Evolutionary conservation across 2,113 vertebrate genomes (phyloP).

Genomic region (Vicugna pacos): DNA sequence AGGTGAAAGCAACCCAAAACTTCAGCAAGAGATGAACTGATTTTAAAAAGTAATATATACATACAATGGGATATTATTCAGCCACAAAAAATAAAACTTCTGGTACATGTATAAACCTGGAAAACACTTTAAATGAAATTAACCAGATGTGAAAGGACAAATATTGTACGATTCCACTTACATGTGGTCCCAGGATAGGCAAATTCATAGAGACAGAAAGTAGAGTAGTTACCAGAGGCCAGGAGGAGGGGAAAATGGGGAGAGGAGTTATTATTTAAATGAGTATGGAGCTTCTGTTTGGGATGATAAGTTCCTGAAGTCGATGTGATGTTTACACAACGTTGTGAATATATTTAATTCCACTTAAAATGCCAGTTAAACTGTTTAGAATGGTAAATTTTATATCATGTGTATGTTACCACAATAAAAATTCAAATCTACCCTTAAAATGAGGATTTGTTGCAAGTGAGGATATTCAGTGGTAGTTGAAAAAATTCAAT

Average conservation of each 20-base stretch:
- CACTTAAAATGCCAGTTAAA: not conserved
- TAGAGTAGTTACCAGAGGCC: too few species aligned
- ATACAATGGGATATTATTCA: not conserved
- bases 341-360: not conserved
- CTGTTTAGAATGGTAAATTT: not conserved
- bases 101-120: not conserved
- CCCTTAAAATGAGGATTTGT: not conserved
- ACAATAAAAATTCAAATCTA: not conserved
- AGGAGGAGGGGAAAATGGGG: not conserved
- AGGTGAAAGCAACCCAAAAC: not conserved
- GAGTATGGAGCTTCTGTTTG: not conserved
- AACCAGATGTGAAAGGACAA: not conserved
- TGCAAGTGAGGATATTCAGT: not conserved
- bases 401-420: not conserved
- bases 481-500: not conserved
- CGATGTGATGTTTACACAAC: not conserved
- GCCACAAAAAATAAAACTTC: not conserved
- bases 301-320: not conserved
- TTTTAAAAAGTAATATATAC: not conserved
- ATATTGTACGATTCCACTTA: not conserved
- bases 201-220: too few species aligned
- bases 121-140: not conserved
- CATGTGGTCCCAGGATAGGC: not conserved
- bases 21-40: not conserved
- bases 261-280: not conserved